phyloP scores from a whole-genome alignment of 2,113 vertebrate species.

The Caranx ignobilis region DNA sequence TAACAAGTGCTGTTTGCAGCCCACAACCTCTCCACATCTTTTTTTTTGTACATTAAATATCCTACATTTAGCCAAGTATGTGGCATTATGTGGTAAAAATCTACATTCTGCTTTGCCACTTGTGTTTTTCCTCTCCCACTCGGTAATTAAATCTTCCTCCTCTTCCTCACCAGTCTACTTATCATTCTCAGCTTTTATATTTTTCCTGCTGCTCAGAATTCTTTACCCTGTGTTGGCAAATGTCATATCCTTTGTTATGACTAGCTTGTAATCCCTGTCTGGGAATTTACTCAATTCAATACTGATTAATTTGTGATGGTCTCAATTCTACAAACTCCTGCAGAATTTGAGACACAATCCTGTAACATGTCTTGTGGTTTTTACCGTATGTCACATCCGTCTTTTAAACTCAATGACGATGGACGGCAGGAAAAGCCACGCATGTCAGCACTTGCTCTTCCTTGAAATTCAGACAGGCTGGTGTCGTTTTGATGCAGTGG shows the following conservation, averaged over 20 bases:
- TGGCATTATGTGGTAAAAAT: background rate
- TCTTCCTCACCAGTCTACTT: background rate
- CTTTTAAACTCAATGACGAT: slow-evolving; percentile 1
- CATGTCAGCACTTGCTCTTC: slow-evolving; percentile 16
- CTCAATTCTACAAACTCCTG: background rate
- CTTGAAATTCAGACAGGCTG: background rate
- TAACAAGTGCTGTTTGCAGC: background rate
- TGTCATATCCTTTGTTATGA: slow-evolving; percentile 24
- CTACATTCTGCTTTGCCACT: background rate
- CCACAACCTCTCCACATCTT: background rate
- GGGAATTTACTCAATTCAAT: slow-evolving; percentile 15
- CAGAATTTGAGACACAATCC: slow-evolving; percentile 12
- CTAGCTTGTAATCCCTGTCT: slow-evolving; percentile 22
- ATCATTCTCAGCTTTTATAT: background rate
- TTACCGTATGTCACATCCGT: background rate
- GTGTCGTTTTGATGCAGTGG: slow-evolving; percentile 1
- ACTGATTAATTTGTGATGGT: background rate
- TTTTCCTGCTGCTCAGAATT: background rate
- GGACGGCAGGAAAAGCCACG: background rate
- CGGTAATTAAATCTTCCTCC: background rate
- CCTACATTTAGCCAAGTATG: background rate
- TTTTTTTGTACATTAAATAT: background rate
- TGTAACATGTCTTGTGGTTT: slow-evolving; percentile 16
- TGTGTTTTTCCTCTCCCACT: background rate
- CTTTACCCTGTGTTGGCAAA: background rate